Conservation (phyloP, 64 coral and sea anemone species). For the Stichodactyla helianthus region DNA sequence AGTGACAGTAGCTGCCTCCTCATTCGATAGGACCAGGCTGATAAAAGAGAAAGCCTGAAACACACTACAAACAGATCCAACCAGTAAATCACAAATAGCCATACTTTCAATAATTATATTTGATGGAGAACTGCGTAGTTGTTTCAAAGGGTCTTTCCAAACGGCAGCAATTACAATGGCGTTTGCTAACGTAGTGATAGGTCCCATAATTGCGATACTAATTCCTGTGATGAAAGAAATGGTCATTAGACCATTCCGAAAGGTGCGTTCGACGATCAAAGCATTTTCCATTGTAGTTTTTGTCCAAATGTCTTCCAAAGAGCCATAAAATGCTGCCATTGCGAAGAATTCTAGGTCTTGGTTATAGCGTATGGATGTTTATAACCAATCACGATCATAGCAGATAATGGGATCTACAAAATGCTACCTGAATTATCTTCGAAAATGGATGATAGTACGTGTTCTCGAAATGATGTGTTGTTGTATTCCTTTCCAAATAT, state of each 20-base stretch:
- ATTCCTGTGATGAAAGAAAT: conserved; percentile 1
- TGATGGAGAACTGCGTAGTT: conserved; percentile 29
- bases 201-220: not conserved
- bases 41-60: conserved; percentile 5
- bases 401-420: too few relatives aligned
- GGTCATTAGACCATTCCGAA: too few relatives aligned
- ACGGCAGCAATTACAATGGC: conserved; percentile 25
- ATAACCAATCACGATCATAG: too few relatives aligned
- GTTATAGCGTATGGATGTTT: too few relatives aligned
- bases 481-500: too few relatives aligned
- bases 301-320: not conserved
- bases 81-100: conserved; percentile 25
- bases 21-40: not conserved
- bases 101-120: conserved; percentile 28
- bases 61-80: conserved; percentile 15
- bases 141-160: conserved; percentile 40
- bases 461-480: too few relatives aligned
- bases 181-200: conserved; percentile 18
- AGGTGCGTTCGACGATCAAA: not conserved
- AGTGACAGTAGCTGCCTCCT: not conserved
- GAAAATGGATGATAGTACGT: too few relatives aligned
- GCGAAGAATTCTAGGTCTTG: not conserved
- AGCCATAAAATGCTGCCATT: not conserved
- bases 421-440: too few relatives aligned
- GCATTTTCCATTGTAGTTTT: not conserved